Evolutionary conservation across 2,113 vertebrate genomes (phyloP).

Genomic region (Centrocercus urophasianus): DNA sequence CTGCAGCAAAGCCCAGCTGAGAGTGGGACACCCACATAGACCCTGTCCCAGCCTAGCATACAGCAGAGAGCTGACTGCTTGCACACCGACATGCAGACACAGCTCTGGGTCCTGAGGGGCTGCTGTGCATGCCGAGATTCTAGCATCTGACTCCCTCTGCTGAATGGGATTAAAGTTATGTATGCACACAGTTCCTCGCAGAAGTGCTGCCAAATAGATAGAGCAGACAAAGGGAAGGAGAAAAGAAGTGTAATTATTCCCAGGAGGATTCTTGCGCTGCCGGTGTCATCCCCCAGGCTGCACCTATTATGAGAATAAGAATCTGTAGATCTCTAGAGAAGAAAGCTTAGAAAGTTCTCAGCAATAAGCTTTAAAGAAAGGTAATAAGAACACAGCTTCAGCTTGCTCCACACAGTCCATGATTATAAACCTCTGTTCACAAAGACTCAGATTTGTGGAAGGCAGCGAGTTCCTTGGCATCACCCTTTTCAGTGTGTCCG

Average conservation of each 20-base stretch:
- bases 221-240: not conserved
- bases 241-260: not conserved
- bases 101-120: not conserved
- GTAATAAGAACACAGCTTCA: not conserved
- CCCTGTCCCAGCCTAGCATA: fast-evolving
- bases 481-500: not conserved
- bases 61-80: not conserved
- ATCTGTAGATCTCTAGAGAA: not conserved
- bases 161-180: not conserved
- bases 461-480: not conserved
- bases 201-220: not conserved
- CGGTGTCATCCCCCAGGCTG: fast-evolving
- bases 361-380: not conserved
- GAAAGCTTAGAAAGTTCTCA: not conserved
- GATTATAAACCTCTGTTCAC: not conserved
- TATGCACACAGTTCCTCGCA: not conserved
- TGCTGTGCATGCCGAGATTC: not conserved
- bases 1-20: not conserved
- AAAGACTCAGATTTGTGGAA: not conserved
- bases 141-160: constrained; percentile 50
- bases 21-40: not conserved
- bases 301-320: constrained; percentile 7
- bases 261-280: not conserved
- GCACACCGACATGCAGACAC: not conserved
- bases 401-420: not conserved